Conservation (phyloP, 2,888 invertebrate genomes). For the Noctuana brunneofusca region DNA sequence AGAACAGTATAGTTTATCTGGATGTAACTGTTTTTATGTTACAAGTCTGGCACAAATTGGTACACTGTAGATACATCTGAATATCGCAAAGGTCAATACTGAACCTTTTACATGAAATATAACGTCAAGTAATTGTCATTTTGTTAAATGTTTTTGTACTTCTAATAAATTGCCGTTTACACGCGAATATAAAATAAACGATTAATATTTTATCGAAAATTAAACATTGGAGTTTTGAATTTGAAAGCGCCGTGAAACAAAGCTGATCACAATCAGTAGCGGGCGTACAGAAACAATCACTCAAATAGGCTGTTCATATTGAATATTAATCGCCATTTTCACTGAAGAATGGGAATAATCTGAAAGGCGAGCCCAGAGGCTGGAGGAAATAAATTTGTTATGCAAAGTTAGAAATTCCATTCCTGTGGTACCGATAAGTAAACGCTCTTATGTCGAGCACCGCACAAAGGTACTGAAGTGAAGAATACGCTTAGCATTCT, state of each 20-base stretch:
- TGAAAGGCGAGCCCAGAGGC: slow-evolving; percentile 65
- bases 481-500: slow-evolving; percentile 67
- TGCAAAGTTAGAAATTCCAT: slow-evolving; percentile 81
- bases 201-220: slow-evolving; percentile 61
- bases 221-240: slow-evolving; percentile 63
- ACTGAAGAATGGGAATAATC: slow-evolving; percentile 77
- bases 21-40: no score
- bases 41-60: no score
- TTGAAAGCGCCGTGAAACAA: slow-evolving; percentile 57
- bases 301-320: slow-evolving; percentile 80
- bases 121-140: slow-evolving; percentile 13
- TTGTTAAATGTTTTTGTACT: slow-evolving; percentile 22
- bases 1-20: no score
- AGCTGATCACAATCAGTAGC: slow-evolving; percentile 59
- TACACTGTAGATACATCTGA: not conserved
- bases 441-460: slow-evolving; percentile 66
- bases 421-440: slow-evolving; percentile 77
- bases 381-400: slow-evolving; percentile 80
- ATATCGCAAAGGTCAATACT: not conserved
- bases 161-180: slow-evolving; percentile 32
- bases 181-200: slow-evolving; percentile 44
- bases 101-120: slow-evolving; percentile 7
- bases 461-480: slow-evolving; percentile 67
- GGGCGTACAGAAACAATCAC: slow-evolving; percentile 71
- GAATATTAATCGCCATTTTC: slow-evolving; percentile 81